Percentiles rank a stretch among this genome's conserved stretches.
These are phyloP conservation scores for Julus scandinavius DNA, from an alignment of 2,888 invertebrate genomes.

Conservation along the genomic window DNA sequence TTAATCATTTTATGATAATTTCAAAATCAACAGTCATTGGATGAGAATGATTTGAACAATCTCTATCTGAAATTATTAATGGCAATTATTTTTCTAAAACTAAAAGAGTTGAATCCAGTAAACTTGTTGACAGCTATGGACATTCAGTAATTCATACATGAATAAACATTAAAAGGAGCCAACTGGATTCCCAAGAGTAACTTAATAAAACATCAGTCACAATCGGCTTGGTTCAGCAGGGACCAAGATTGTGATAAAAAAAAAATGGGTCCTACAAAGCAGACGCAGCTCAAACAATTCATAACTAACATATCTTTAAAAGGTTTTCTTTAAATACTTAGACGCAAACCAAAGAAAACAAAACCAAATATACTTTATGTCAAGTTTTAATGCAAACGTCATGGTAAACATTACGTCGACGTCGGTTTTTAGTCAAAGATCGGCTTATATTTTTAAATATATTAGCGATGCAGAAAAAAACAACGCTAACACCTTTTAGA, in stretches of 20 bases:
- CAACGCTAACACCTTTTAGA: not conserved
- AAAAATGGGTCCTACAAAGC: no score
- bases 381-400: not conserved
- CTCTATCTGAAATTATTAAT: no score
- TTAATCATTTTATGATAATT: not conserved
- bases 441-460: not conserved
- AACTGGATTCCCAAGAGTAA: no score
- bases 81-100: no score
- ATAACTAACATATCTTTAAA: no score
- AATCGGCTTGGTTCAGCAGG: no score
- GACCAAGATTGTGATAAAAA: no score
- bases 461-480: not conserved
- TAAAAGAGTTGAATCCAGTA: not conserved
- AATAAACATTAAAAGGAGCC: not conserved
- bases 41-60: not conserved
- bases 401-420: not conserved
- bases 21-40: conserved; percentile 52
- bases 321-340: no score
- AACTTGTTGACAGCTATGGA: not conserved
- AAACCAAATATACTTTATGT: conserved; percentile 24
- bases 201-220: no score
- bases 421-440: not conserved
- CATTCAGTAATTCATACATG: not conserved
- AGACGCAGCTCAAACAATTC: no score
- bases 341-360: not conserved